Evolutionary conservation across 1,140 invertebrate genomes (phyloP).

Genomic region (Drosophila insularis): DNA sequence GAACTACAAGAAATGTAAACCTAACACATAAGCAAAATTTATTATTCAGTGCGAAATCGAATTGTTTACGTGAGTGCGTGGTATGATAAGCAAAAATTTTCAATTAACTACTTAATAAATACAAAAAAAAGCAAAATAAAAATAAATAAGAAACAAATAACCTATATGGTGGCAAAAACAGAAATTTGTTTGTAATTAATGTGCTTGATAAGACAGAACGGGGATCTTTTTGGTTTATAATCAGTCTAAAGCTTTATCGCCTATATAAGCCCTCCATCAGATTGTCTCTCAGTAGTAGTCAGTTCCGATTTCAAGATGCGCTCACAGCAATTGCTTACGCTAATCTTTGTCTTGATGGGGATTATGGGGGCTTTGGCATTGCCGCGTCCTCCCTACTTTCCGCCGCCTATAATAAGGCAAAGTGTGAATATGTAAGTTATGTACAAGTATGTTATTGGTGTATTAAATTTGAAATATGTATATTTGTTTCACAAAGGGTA

Average conservation of each 20-base stretch:
- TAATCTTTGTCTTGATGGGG: slow-evolving; percentile 3
- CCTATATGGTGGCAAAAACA: neutral
- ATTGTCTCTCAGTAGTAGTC: neutral
- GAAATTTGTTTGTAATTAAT: neutral
- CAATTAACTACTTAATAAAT: slow-evolving; percentile 70
- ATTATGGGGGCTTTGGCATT: slow-evolving; percentile 1
- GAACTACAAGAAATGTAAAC: slow-evolving; percentile 36
- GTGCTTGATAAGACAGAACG: neutral
- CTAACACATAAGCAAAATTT: slow-evolving; percentile 65
- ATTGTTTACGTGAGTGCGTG: slow-evolving; percentile 48
- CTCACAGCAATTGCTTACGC: neutral
- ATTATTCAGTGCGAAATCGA: slow-evolving; percentile 60
- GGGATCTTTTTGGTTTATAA: neutral
- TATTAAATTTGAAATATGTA: neutral
- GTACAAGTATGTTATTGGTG: neutral
- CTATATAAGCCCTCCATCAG: neutral
- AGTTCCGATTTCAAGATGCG: neutral
- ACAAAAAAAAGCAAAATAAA: slow-evolving; percentile 17
- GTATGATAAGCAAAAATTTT: slow-evolving; percentile 71
- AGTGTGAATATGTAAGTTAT: neutral
- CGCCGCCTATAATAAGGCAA: neutral
- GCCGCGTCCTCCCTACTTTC: slow-evolving; percentile 2
- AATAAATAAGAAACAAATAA: slow-evolving; percentile 17
- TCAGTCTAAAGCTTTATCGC: neutral
- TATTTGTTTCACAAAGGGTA: neutral